Evolutionary conservation across 2,113 vertebrate genomes (phyloP).

Genomic region (Caranx ignobilis): DNA sequence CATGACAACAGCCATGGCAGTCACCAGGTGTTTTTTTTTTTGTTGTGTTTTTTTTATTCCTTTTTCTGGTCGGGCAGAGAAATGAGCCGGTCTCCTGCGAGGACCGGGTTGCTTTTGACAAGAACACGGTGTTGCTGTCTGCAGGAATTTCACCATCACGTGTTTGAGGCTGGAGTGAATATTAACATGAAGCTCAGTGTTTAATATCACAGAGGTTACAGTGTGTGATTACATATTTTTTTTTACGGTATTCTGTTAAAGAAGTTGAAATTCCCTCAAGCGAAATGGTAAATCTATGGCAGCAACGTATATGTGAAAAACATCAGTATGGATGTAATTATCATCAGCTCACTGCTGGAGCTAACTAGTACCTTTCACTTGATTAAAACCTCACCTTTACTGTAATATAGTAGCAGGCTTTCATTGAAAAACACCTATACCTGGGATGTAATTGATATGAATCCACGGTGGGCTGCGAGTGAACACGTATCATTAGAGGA

Average conservation of each 20-base stretch:
- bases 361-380: slow-evolving; percentile 46
- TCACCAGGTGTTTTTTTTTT: slow-evolving; percentile 34
- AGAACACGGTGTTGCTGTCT: background rate
- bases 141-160: background rate
- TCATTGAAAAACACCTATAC: slow-evolving; percentile 19
- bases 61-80: slow-evolving; percentile 31
- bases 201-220: slow-evolving; percentile 19
- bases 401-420: slow-evolving; percentile 8
- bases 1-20: slow-evolving; percentile 59
- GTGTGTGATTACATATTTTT: slow-evolving; percentile 7
- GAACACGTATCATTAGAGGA: slow-evolving; percentile 33
- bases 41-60: too few relatives aligned
- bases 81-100: background rate
- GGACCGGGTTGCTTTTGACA: background rate
- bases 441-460: slow-evolving; percentile 32
- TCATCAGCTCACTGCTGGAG: background rate
- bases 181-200: background rate
- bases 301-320: slow-evolving; percentile 8
- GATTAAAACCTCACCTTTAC: background rate
- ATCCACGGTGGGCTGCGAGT: slow-evolving; percentile 3
- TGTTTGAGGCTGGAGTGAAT: background rate
- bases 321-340: slow-evolving; percentile 15
- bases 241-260: background rate
- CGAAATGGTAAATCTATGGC: background rate
- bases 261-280: background rate